Evolutionary conservation across 2,888 invertebrate genomes (phyloP), one percentile per base, ranked within the genome.

Genomic region (Melieria crassipennis): DNA sequence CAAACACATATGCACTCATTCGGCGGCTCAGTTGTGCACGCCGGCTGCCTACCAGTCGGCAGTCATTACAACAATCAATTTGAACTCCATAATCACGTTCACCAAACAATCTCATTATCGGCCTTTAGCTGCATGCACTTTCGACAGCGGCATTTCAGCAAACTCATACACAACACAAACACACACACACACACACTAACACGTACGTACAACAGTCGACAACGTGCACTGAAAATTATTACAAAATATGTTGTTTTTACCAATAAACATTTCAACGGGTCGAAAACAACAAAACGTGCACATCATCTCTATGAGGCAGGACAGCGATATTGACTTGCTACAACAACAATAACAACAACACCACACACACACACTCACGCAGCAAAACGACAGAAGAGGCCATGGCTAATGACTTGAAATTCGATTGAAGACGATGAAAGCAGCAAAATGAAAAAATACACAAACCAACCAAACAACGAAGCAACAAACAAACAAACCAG

Each of bases 351-450:
- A 30, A 30, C 42, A 45, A 52, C 50, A 58, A 58, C 56, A 70
- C 65, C 61, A 60, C 58, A 70, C 61, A 60, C 58, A 65, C 43
- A 60, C 65, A 70, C 16, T 50, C 57, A 50, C 45, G 13, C 13
- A 10, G 55, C 50, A 11, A 52, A 47, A 6, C n/a, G 45, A 43
- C 57, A 13, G 50, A 65, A 70, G 58, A 62, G 64, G 65, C 65
- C 65, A 65, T 65, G 65, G 58, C 52, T 70, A 70, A 70, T 70
- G 58, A 64, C 16, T 52, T 58, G 65, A 65, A 70, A 65, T 65
- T 30, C 64, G 65, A 70, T 70, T 61, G 65, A 42, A 46, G 52
- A 67, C 55, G 57, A 69, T 63, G 69, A 69, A 69, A 64, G 64
- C 57, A 58, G 64, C 55, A 69, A 70, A 65, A 30, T n/a, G n/a